phyloP scores from a whole-genome alignment of 2,113 vertebrate genomes.

The Sander lucioperca region DNA sequence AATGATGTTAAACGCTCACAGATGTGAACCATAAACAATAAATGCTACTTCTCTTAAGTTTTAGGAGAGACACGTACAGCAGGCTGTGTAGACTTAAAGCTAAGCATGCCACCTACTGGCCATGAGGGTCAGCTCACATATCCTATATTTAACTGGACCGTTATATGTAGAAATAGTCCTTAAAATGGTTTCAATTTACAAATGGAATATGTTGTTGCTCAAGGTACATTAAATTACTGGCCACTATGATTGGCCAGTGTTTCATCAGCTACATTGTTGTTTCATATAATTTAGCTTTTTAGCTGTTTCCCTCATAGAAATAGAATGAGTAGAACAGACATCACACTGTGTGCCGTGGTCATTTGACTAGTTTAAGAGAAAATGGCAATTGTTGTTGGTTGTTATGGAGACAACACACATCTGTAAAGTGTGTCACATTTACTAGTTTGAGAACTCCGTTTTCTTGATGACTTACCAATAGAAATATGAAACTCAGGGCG shows the following conservation, averaged over 20 bases:
- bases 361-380: no score
- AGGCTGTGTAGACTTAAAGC: neutral
- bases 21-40: neutral
- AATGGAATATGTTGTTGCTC: neutral
- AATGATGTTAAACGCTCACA: neutral
- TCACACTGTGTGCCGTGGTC: no score
- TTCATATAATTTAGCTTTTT: no score
- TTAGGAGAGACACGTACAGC: neutral
- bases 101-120: slow-evolving; percentile 29
- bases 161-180: neutral
- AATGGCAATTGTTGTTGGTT: no score
- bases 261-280: no score
- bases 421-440: no score
- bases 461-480: no score
- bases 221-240: neutral
- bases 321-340: no score
- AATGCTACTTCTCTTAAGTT: neutral
- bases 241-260: neutral
- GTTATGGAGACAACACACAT: no score
- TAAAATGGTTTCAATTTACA: neutral
- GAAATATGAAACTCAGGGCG: no score
- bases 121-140: neutral
- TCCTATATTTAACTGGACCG: neutral
- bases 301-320: no score
- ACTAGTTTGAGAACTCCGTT: no score